Conservation (phyloP, 64 coral and sea anemone species). For the Astreopora myriophthalma region DNA sequence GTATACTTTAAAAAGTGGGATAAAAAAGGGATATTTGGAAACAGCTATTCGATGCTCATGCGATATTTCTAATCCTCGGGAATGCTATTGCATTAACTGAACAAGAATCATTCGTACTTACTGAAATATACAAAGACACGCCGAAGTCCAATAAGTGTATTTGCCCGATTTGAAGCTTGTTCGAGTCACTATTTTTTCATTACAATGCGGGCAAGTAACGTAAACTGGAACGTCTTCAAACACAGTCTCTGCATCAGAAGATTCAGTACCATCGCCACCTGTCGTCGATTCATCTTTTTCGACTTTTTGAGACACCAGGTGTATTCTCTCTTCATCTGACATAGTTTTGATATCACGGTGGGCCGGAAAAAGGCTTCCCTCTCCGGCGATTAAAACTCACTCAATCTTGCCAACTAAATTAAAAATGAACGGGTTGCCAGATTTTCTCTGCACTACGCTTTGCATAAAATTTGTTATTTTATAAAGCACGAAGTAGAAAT, state of each 20-base stretch:
- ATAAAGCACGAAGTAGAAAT: not conserved
- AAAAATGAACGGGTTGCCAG: not conserved
- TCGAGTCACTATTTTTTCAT: constrained; percentile 88
- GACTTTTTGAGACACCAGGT: constrained; percentile 7
- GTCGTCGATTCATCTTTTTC: constrained; percentile 6
- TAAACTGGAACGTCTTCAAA: constrained; percentile 83
- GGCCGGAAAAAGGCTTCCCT: not conserved
- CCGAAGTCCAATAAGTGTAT: constrained; percentile 88
- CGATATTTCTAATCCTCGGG: not conserved
- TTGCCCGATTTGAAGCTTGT: constrained; percentile 85
- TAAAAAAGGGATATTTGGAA: not conserved
- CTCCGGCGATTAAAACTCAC: not conserved
- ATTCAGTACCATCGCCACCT: not conserved
- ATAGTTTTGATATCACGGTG: not conserved
- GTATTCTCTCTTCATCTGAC: constrained; percentile 29
- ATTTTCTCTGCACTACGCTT: not conserved
- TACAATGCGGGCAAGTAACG: constrained; percentile 62
- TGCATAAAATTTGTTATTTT: constrained; percentile 18
- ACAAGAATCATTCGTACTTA: constrained; percentile 53
- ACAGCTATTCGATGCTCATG: not conserved
- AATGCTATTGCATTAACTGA: not conserved
- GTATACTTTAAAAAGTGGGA: not conserved
- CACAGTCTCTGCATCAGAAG: constrained; percentile 28
- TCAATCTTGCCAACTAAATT: not conserved
- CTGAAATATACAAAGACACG: constrained; percentile 92